Percentiles rank a stretch among this genome's conserved stretches.
phyloP scores from a whole-genome alignment of 1,140 invertebrate species.

The Ctenoplectra terminalis region DNA sequence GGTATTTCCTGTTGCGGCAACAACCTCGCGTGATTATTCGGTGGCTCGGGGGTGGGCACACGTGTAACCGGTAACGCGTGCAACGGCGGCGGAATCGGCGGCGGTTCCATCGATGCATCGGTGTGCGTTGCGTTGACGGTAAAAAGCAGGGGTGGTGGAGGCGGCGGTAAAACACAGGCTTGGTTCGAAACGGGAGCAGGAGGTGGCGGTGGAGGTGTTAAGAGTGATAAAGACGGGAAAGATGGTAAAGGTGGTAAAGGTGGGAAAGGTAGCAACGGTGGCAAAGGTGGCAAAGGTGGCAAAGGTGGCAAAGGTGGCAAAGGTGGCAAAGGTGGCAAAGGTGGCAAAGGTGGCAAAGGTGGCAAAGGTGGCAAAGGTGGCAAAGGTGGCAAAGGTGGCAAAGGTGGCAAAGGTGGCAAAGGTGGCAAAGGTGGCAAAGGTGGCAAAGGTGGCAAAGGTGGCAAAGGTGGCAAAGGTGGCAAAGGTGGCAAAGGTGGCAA shows the following conservation, averaged over 20 bases:
- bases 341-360: constrained; percentile 76
- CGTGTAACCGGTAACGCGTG: constrained; percentile 76
- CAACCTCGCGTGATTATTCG: constrained; percentile 79
- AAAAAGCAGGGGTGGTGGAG: constrained; percentile 81
- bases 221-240: no score
- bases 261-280: no score
- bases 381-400: constrained; percentile 76
- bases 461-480: constrained; percentile 75
- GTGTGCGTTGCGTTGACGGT: constrained; percentile 69
- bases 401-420: constrained; percentile 69
- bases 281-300: constrained; percentile 76
- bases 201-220: constrained; percentile 75
- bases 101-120: constrained; percentile 75
- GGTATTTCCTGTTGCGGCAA: constrained; percentile 94
- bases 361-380: constrained; percentile 76
- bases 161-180: constrained; percentile 77
- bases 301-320: constrained; percentile 76
- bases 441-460: constrained; percentile 76
- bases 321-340: constrained; percentile 69
- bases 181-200: constrained; percentile 78
- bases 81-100: constrained; percentile 78
- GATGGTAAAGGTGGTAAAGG: constrained; percentile 77
- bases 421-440: constrained; percentile 76
- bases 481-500: constrained; percentile 71
- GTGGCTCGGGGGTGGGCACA: constrained; percentile 76